Conservation (phyloP, 2,888 invertebrate species). For the Tipula vernalis region DNA sequence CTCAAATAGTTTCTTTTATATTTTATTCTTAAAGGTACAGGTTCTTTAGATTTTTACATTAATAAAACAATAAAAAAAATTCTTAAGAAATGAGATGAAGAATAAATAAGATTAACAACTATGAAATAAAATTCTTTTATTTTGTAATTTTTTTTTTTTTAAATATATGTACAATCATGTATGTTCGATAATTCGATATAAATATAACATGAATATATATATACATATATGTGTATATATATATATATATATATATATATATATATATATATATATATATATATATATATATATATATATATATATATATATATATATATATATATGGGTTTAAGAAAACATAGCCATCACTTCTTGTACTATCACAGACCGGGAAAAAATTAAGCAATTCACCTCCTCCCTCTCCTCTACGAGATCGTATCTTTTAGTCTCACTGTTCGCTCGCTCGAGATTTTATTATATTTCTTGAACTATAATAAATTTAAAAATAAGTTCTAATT, state of each 20-base stretch:
- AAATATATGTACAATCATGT: neutral
- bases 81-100: neutral
- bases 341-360: neutral
- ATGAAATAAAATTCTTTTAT: neutral
- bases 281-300: neutral
- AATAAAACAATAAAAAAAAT: constrained; percentile 4
- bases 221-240: neutral
- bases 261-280: neutral
- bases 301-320: neutral
- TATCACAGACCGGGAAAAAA: neutral
- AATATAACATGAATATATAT: neutral
- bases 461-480: neutral
- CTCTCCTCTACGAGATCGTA: neutral
- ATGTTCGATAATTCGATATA: neutral
- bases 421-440: neutral
- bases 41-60: neutral
- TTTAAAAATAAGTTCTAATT: neutral
- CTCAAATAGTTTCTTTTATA: neutral
- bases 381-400: neutral
- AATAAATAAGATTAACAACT: neutral
- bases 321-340: neutral
- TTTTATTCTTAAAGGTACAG: neutral
- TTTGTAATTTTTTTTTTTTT: neutral
- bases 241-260: neutral
- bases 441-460: neutral